Base-by-base conservation (phyloP, 2,888 invertebrate genomes). In the Iselma pallidipennis region DNA sequence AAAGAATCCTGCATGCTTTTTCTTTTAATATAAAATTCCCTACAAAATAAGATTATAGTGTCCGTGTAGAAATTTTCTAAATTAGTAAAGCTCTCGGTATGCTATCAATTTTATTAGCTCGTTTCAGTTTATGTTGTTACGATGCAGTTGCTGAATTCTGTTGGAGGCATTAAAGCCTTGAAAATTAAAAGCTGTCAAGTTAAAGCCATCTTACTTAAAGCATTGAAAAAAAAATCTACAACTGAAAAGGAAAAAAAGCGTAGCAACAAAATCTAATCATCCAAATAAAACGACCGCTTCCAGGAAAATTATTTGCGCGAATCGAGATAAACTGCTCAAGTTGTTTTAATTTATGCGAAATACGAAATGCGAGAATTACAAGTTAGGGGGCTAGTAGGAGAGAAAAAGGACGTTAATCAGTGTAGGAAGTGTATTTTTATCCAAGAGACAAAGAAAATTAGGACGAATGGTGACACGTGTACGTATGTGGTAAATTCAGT, bases 191-290 rank as follows among this genome's bases (percentile, higher is more conserved):
- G 45, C 9, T 23, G 57, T 42, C 50, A 53, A 57, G 33, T 42
- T 29, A 54, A 63, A 55, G 31, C 45, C 31, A 29, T 55, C 55
- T 49, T 54, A 10, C 31, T 50, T 51, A 7, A 37, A 16, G 37
- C 2, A 0, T 57, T 56, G 54, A 58, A 55, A 49, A 58, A 63
- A 66, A 65, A 67, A 67, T 56, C 65, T 63, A 45, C 49, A 9
- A 37, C 9, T 37, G 37, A 9, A 37, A 12, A 12, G 12, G 6
- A 26, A 26, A 63, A 66, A 60, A 65, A 59, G 55, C 61, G 57
- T 58, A 63, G 59, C 58, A 61, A 65, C 63, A 66, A 70, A 69
- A 70, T 66, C 64, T 66, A 65, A 67, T 67, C 65, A 67, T 65
- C 61, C 59, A 59, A 65, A 65, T 65, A 63, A 61, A 61, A 58